Base-by-base conservation (phyloP, 2,113 vertebrate species). In the Azemiops feae region DNA sequence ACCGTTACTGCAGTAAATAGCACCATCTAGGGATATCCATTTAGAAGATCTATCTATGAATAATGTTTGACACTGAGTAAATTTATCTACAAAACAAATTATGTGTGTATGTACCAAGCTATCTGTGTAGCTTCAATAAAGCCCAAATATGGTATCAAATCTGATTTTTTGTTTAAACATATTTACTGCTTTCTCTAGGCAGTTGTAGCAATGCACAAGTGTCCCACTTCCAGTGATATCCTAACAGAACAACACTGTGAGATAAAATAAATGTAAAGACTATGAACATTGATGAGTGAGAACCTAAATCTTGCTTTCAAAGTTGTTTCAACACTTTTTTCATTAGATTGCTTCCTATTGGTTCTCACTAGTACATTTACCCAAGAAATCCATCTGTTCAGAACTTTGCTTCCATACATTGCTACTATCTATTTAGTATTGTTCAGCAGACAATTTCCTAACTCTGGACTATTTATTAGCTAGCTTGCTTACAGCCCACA, bases 21-120 rank as follows among this genome's bases (percentile, higher is more conserved):
- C 92, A 90, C 92, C 92, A 90, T 87, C 92, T 93, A 93, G 92
- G 55, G 92, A 90, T 93, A 16, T 57, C 52, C n/a, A 90, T 93
- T 87, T 87, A 47, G 89, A 43, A 58, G 54, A 86, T 57, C 85
- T 30, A 4, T 34, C 22, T 55, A 86, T 18, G 11, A 85, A 54
- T 43, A 60, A 87, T 43, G 14, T 50, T 86, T 93, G 45, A 52
- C 30, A 60, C 10, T 52, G n/a, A 90, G 86, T 81, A 52, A 58
- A 47, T 81, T 92, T 50, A 87, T 12, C 11, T 87, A 47, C 23
- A 27, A 87, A 87, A 87, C 85, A 54, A 87, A 87, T 87, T 27
- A 54, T 55, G 34, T 91, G 14, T 54, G 74, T 85, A 0, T 10
- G 43, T 54, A 55, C 23, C 14, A 43, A 64, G 34, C 88, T 89